Percentiles rank a stretch among this genome's conserved stretches.
phyloP scores from a whole-genome alignment of 2,113 vertebrate species.

The Oxyruncus cristatus region DNA sequence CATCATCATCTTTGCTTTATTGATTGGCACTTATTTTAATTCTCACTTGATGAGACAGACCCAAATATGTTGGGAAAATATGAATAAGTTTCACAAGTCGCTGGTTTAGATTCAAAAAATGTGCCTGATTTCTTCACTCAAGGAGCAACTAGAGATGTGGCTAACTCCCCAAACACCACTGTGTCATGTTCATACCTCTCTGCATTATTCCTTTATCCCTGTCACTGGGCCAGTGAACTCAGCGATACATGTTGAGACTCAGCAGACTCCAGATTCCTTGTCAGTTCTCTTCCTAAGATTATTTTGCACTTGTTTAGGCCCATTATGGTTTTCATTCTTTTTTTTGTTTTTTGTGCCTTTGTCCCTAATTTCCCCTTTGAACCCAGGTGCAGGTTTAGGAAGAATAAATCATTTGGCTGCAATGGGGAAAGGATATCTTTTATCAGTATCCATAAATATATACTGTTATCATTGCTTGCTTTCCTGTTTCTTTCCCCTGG shows the following conservation, averaged over 20 bases:
- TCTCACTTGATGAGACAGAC: background rate
- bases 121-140: background rate
- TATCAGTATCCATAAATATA: background rate
- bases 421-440: background rate
- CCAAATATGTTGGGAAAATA: background rate
- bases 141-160: background rate
- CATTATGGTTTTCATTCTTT: background rate
- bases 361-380: background rate
- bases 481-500: background rate
- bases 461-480: background rate
- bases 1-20: background rate
- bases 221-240: background rate
- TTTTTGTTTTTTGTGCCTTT: background rate
- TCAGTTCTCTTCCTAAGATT: background rate
- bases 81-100: accelerated
- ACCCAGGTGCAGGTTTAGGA: background rate
- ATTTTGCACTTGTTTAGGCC: background rate
- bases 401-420: background rate
- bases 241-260: background rate
- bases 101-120: background rate
- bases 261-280: background rate
- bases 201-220: background rate
- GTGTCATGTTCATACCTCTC: background rate
- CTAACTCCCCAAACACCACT: background rate
- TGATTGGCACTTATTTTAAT: background rate